Evolutionary conservation across 2,888 invertebrate genomes (phyloP).

Genomic region (Acrobasis repandana): DNA sequence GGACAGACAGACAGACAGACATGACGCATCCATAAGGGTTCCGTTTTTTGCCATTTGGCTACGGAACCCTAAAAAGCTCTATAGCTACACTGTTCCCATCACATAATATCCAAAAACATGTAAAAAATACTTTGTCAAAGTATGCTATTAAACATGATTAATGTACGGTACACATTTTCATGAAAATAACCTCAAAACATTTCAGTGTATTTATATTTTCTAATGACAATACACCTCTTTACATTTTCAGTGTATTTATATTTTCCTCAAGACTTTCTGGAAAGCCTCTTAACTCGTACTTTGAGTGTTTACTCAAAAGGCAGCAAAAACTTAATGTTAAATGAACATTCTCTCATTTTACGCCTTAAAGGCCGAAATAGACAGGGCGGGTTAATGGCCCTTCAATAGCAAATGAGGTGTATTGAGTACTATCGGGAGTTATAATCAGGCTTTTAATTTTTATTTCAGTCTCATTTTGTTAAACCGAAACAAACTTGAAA

Average conservation of each 20-base stretch:
- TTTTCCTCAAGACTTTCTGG: no score
- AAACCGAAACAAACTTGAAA: background rate
- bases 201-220: no score
- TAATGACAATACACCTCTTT: background rate
- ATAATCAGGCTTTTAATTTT: slow-evolving; percentile 13
- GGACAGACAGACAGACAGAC: no score
- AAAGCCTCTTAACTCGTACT: background rate
- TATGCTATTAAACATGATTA: background rate
- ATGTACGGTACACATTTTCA: background rate
- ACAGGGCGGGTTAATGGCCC: background rate
- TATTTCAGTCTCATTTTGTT: background rate
- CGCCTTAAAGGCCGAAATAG: background rate
- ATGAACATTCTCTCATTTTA: background rate
- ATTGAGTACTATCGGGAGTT: slow-evolving; percentile 8
- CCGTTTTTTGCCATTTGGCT: no score
- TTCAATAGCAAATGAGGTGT: slow-evolving; percentile 14
- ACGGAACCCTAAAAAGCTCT: no score
- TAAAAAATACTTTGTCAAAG: background rate
- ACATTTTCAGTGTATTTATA: no score
- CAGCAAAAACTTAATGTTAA: background rate
- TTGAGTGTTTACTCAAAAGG: background rate
- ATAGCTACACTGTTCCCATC: no score
- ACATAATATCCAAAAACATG: no score
- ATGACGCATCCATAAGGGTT: no score
- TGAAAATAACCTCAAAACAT: background rate